Evolutionary conservation across 2,797 vertebrate genomes (phyloP).

Genomic region (Tapera naevia): DNA sequence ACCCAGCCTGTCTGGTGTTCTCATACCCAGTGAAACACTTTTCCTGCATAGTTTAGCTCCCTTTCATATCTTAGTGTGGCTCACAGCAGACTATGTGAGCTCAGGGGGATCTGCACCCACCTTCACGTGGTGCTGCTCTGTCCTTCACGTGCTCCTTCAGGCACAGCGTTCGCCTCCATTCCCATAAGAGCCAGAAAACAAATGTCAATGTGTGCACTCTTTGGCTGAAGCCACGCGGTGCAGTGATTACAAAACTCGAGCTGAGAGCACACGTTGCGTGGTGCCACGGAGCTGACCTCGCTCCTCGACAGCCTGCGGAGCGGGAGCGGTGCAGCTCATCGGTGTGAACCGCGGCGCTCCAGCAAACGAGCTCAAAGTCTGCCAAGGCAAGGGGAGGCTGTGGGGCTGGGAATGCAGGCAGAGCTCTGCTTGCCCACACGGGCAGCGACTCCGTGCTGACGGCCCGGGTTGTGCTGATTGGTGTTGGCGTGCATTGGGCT

Average conservation of each 20-base stretch:
- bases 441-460: too few species aligned
- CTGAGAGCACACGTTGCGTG: too few species aligned
- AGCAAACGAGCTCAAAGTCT: accelerated
- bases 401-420: background rate
- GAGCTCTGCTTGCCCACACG: too few species aligned
- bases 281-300: background rate
- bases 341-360: accelerated
- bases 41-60: accelerated
- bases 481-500: background rate
- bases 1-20: background rate
- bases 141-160: too few species aligned
- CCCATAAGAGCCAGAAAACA: accelerated
- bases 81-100: too few species aligned
- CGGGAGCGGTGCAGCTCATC: accelerated
- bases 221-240: background rate
- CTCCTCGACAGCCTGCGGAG: accelerated
- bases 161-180: accelerated
- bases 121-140: too few species aligned
- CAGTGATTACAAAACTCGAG: background rate
- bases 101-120: background rate
- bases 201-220: accelerated
- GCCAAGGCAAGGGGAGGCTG: background rate
- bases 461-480: accelerated
- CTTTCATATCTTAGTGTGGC: background rate
- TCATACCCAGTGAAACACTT: background rate